Base-by-base conservation (phyloP, 2,113 vertebrate species). In the Corynorhinus townsendii region DNA sequence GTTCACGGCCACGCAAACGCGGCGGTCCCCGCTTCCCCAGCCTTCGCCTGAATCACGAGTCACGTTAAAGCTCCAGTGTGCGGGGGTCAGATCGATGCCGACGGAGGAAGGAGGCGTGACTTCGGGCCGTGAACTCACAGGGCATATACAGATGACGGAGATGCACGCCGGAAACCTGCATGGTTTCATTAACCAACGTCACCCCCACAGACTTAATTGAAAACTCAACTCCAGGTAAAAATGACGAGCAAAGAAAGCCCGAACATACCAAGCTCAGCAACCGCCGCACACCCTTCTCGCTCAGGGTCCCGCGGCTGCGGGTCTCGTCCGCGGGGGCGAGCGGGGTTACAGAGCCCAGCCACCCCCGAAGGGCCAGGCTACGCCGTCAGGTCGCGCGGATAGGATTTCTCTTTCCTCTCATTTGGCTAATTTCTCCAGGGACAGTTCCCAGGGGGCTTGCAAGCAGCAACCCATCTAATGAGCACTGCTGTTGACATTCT, bases 291-390 rank as follows among this genome's bases (percentile, higher is more conserved):
- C 28, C 82, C 10, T 28, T 71, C 87, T 83, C 1, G 83, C 2
- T 45, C 40, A 45, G 1, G 35, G 20, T 80, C 16, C 11, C 45
- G 11, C 0, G 2, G 5, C 33, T 19, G 1, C 33, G 6, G 33
- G 10, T 16, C 62, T 19, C 24, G 43, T 4, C 12, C 4, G 1
- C 30, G 0, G 35, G n/a, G n/a, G 1, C 59, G 16, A 80, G 10
- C 10, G 45, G 14, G 11, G 11, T 86, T 17, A 33, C 1, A 80
- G 22, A 54, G 4, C n/a, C 28, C 9, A 40, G 16, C 24, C 20
- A 35, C 11, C 6, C n/a, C 11, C 0, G 28, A 35, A 69, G n/a
- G 10, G 24, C 4, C 19, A 20, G 22, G 38, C 11, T 52, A 0
- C 19, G 4, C 19, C 35, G 2, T n/a, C 35, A 30, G 26, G 72